Conservation (phyloP, 1,140 invertebrate species). For the Sinonovacula constricta region DNA sequence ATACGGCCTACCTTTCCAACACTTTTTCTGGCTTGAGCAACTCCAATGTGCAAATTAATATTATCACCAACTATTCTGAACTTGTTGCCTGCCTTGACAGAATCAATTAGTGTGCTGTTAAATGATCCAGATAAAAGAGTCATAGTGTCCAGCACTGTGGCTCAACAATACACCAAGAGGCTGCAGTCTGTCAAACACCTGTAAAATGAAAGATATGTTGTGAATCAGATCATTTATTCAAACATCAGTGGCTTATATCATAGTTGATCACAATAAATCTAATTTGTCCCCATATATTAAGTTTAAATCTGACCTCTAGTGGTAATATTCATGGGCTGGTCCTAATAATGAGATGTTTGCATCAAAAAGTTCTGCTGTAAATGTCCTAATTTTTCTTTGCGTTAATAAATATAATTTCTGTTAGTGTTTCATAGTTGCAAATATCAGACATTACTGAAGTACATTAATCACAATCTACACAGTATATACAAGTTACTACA, state of each 20-base stretch:
- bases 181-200: slow-evolving; percentile 43
- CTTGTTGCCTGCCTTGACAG: slow-evolving; percentile 9
- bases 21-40: slow-evolving; percentile 27
- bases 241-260: too few relatives aligned
- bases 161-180: slow-evolving; percentile 6
- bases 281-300: not conserved
- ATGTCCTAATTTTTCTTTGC: too few relatives aligned
- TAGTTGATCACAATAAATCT: not conserved
- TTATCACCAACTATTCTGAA: slow-evolving; percentile 41
- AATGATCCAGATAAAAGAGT: slow-evolving; percentile 28
- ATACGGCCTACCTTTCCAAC: slow-evolving; percentile 15
- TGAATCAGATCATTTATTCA: too few relatives aligned
- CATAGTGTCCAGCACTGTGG: slow-evolving; percentile 26
- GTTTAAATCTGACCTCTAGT: not conserved
- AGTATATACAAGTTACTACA: too few relatives aligned
- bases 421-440: too few relatives aligned
- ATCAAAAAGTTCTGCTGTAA: too few relatives aligned
- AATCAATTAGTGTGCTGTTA: slow-evolving; percentile 27
- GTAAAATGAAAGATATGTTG: slow-evolving; percentile 8
- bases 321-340: not conserved
- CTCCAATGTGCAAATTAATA: slow-evolving; percentile 40
- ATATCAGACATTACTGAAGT: too few relatives aligned
- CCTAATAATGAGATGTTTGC: not conserved
- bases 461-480: too few relatives aligned
- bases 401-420: too few relatives aligned